Evolutionary conservation across 1,140 invertebrate genomes (phyloP).

Genomic region (Bombus waltoni): DNA sequence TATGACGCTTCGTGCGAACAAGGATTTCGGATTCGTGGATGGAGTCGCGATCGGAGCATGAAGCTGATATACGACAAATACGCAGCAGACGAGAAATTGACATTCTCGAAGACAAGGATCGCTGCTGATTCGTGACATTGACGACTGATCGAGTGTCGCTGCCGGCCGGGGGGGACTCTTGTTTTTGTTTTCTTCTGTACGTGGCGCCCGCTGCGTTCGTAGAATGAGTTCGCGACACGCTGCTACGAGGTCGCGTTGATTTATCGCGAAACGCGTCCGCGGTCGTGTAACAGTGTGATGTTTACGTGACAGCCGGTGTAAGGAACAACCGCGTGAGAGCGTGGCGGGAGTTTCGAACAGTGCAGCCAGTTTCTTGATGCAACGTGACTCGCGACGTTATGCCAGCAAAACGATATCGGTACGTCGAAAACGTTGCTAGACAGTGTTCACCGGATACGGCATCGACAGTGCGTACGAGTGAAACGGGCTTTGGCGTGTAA

Average conservation of each 20-base stretch:
- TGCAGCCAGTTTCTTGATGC: background rate
- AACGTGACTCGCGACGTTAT: conserved; percentile 29
- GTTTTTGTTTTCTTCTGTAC: background rate
- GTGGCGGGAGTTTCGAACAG: conserved; percentile 49
- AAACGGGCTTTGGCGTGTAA: conserved; percentile 31
- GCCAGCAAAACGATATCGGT: conserved; percentile 4
- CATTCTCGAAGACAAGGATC: conserved; percentile 9
- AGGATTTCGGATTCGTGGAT: no score
- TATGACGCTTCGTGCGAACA: background rate
- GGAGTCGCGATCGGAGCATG: conserved; percentile 18
- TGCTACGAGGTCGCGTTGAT: background rate
- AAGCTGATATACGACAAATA: background rate
- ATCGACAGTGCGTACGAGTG: background rate
- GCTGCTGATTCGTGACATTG: conserved; percentile 33
- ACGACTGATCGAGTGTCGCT: background rate
- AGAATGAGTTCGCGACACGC: background rate
- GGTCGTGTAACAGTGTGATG: conserved; percentile 31
- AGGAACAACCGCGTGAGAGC: conserved; percentile 30
- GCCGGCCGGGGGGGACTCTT: background rate
- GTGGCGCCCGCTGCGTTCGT: background rate
- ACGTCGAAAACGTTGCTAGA: background rate
- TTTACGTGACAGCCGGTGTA: conserved; percentile 56
- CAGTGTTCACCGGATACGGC: background rate
- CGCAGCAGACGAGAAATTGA: background rate
- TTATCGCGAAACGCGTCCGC: background rate